Evolutionary conservation across 1,140 invertebrate genomes (phyloP), one percentile per base, ranked within the genome.

Genomic region (Phthorimaea operculella): DNA sequence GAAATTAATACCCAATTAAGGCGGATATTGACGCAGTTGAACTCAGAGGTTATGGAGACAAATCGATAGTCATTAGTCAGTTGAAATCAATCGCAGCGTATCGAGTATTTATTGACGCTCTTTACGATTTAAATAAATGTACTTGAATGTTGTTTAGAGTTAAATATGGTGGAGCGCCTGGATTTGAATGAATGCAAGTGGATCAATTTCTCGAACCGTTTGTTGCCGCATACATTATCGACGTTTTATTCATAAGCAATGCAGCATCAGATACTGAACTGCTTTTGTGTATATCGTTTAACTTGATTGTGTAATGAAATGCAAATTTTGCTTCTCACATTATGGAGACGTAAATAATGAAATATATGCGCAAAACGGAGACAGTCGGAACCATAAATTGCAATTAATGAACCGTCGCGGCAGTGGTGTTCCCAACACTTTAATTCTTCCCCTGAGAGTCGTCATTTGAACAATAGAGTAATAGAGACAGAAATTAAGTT

Each of bases 391-490:
- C 1, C 36, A 39, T 39, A 39, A 39, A 39, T 39, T 12, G 10
- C 8, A 39, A n/a, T 39, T 39, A 39, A 39, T 39, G 36, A 39
- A 39, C 4, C 36, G 36, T 5, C n/a, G 36, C 36, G 36, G 21
- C 36, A 39, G 36, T 39, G 36, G 10, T n/a, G 1, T 59, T 63
- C 57, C 54, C 57, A 59, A 59, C 60, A 53, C n/a, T 57, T 57
- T 34, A 49, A 51, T 49, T 54, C 60, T 52, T 51, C 39, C 15
- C 15, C 44, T 42, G 50, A n/a, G 49, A 51, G 21, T 39, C 21
- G 12, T 17, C 17, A 48, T 16, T 55, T 45, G 52, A 5, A 57
- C 57, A 63, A 59, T 59, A 39, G 53, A 21, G 51, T 42, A 55
- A 52, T 60, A 36, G 48, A 62, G 18, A 42, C 33, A 50, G 34